phyloP scores from a whole-genome alignment of 2,113 vertebrate genomes.

The Melanocharis versteri region DNA sequence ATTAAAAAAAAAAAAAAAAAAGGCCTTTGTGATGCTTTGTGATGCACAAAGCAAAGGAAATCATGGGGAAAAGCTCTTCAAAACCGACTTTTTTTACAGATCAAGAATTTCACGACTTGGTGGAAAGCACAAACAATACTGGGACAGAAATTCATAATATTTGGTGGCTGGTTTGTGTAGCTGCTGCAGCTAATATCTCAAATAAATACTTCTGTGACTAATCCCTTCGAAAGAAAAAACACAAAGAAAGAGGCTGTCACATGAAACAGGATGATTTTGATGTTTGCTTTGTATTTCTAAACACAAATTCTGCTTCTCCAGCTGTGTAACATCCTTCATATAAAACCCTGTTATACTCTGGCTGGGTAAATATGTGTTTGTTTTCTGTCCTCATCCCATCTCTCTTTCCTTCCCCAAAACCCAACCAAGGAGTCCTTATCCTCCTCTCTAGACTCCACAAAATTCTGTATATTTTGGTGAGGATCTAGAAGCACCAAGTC shows the following conservation, averaged over 20 bases:
- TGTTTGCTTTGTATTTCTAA: slow-evolving; percentile 22
- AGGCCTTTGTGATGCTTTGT: neutral
- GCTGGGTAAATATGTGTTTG: neutral
- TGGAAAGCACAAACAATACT: neutral
- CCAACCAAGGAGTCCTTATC: neutral
- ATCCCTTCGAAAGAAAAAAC: slow-evolving; percentile 26
- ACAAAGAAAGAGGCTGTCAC: slow-evolving; percentile 16
- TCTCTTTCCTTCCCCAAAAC: neutral
- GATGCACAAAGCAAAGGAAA: neutral
- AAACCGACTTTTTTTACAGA: neutral
- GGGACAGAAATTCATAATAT: neutral
- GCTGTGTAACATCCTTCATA: neutral
- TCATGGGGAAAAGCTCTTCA: neutral
- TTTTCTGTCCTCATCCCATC: neutral
- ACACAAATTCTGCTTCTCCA: neutral
- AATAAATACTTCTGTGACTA: neutral
- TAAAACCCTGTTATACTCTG: neutral
- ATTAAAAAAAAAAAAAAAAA: neutral
- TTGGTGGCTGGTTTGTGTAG: neutral
- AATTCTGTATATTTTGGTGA: neutral
- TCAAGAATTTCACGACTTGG: neutral
- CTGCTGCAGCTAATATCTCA: neutral
- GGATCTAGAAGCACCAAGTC: neutral
- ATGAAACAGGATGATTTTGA: slow-evolving; percentile 8
- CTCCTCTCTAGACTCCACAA: neutral